Conservation (phyloP, 2,797 vertebrate species). For the Alca torda region DNA sequence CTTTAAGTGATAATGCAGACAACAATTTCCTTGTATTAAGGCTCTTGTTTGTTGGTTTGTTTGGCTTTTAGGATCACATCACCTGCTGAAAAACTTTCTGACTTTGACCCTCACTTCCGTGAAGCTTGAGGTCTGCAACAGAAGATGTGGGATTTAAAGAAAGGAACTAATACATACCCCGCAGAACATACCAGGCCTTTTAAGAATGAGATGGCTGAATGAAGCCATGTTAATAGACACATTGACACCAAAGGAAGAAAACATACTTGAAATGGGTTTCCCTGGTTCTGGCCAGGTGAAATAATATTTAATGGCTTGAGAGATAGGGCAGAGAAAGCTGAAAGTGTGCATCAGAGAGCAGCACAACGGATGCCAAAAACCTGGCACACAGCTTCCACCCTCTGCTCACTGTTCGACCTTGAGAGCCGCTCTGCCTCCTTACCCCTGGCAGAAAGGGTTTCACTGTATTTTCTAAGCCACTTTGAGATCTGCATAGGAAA, state of each 20-base stretch:
- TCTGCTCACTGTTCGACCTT: neutral
- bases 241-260: neutral
- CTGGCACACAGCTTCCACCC: neutral
- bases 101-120: neutral
- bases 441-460: neutral
- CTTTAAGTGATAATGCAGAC: neutral
- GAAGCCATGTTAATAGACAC: neutral
- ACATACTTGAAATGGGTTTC: neutral
- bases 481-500: neutral
- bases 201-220: neutral
- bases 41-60: neutral
- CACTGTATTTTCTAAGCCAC: neutral
- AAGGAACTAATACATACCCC: neutral
- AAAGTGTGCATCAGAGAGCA: neutral
- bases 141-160: neutral
- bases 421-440: neutral
- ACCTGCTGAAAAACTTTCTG: neutral
- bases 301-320: neutral
- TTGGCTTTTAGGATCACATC: neutral
- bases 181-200: neutral
- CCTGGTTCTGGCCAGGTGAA: neutral
- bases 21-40: neutral
- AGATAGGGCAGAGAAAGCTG: neutral
- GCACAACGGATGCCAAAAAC: neutral
- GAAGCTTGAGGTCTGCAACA: neutral